Evolutionary conservation across 2,888 invertebrate genomes (phyloP), one percentile per base, ranked within the genome.

Genomic region (Opisthograptis luteolata): DNA sequence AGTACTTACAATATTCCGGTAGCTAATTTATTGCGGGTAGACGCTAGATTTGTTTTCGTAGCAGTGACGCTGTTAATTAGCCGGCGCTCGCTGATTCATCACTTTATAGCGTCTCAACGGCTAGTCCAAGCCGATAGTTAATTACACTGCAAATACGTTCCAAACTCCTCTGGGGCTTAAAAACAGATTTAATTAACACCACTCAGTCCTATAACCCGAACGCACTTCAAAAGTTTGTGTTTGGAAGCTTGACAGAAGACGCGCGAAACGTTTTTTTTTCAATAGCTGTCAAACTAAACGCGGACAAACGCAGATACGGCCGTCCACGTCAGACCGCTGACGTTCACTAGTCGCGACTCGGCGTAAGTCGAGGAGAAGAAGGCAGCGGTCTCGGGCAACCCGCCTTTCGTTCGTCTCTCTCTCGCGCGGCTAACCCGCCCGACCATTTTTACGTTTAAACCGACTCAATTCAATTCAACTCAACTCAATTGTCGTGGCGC

Each of bases 381-480:
- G 90, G 90, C 89, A 87, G 89, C 82, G 87, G 87, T 87, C 88
- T 88, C 84, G 70, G 75, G 77, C 84, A 84, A 79, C 90, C 85
- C 89, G 89, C 89, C 90, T 89, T 89, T 86, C 87, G 80, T 86
- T 81, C 82, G 82, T 90, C 90, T 87, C 89, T 78, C 81, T 90
- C 89, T 81, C 79, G 77, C 89, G 83, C 79, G 73, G 72, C 81
- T 76, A 81, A 67, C 84, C 86, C 88, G 80, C 87, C 86, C 83
- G 87, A 85, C 82, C 84, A 84, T 90, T 90, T 90, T 90, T 89
- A 88, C 88, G 77, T 81, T 87, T 89, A 84, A 84, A 84, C 88
- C 88, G 80, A 88, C 88, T 89, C 89, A 88, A 90, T 88, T 87
- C 87, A 89, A 90, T 89, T 89, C 88, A 89, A 90, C 87, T 88